These are phyloP conservation scores for Cercopithecus mona DNA, from an alignment of 2,113 vertebrate species.

Conservation along the genomic window DNA sequence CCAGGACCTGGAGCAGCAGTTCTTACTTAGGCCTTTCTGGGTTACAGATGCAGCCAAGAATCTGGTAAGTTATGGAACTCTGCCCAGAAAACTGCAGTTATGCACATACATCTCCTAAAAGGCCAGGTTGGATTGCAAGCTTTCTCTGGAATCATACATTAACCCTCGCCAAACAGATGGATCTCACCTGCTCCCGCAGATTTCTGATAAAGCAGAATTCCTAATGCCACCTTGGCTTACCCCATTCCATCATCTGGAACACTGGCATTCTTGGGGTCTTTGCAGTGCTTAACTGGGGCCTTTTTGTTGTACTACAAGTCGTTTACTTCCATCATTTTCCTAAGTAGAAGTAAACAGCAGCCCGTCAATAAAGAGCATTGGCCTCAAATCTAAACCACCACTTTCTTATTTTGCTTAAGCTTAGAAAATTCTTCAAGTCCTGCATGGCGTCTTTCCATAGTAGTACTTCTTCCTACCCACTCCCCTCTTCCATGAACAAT, in stretches of 20 bases:
- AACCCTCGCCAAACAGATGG: background rate
- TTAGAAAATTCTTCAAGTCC: background rate
- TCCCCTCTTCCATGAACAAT: constrained; percentile 34
- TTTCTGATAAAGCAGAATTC: background rate
- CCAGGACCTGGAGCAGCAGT: background rate
- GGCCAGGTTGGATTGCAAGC: background rate
- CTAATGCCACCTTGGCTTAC: too few relatives aligned
- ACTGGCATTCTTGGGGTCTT: background rate
- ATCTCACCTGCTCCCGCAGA: background rate
- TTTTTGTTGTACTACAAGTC: background rate
- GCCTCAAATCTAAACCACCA: background rate
- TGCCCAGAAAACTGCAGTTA: background rate
- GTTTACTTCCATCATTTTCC: background rate
- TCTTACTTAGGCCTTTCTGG: background rate
- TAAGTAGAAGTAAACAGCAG: background rate
- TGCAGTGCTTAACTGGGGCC: accelerated
- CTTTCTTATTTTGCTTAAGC: background rate
- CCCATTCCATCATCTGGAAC: background rate
- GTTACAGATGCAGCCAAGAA: background rate
- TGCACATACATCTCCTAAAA: background rate
- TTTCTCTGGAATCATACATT: background rate
- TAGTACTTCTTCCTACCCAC: constrained; percentile 41
- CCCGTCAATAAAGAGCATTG: background rate
- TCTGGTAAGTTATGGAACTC: background rate
- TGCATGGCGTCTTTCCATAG: background rate